Evolutionary conservation across 30 jellyfish, hydroid and myxozoan species (phyloP).

Genomic region (Hydractinia echinata): DNA sequence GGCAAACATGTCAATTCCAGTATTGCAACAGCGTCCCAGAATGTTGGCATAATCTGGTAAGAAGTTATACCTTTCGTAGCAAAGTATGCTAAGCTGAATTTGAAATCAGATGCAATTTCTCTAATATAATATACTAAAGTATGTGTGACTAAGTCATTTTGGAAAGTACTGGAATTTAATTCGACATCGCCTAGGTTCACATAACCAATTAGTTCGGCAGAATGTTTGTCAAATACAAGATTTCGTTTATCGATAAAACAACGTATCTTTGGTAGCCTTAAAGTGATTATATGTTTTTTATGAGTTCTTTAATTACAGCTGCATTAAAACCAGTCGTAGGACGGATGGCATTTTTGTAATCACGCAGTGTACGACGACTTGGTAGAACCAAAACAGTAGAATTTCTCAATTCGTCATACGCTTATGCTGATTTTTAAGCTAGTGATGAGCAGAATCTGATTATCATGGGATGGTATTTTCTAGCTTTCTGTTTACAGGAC

Average conservation of each 20-base stretch:
- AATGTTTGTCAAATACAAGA: slow-evolving; percentile 38
- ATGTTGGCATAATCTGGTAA: slow-evolving; percentile 34
- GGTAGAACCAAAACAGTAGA: no score
- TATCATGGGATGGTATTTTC: no score
- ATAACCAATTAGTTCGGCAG: slow-evolving; percentile 54
- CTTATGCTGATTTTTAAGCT: no score
- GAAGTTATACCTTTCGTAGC: slow-evolving; percentile 43
- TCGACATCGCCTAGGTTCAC: slow-evolving; percentile 66
- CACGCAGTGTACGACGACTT: no score
- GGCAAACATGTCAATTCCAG: slow-evolving; percentile 41
- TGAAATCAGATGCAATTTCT: slow-evolving; percentile 36
- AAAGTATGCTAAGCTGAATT: slow-evolving; percentile 45
- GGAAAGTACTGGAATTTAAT: slow-evolving; percentile 41
- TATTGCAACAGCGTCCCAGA: slow-evolving; percentile 51
- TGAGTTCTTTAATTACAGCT: no score
- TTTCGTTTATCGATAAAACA: slow-evolving; percentile 43
- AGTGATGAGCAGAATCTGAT: no score
- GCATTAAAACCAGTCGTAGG: no score
- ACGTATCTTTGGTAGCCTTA: slow-evolving; percentile 44
- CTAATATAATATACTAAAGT: slow-evolving; percentile 29
- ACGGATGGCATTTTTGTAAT: no score
- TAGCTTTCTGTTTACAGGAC: no score
- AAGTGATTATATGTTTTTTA: neutral
- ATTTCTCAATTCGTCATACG: no score
- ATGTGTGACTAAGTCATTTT: slow-evolving; percentile 49